Conservation (phyloP, 1,140 invertebrate species). For the Drosophila funebris region DNA sequence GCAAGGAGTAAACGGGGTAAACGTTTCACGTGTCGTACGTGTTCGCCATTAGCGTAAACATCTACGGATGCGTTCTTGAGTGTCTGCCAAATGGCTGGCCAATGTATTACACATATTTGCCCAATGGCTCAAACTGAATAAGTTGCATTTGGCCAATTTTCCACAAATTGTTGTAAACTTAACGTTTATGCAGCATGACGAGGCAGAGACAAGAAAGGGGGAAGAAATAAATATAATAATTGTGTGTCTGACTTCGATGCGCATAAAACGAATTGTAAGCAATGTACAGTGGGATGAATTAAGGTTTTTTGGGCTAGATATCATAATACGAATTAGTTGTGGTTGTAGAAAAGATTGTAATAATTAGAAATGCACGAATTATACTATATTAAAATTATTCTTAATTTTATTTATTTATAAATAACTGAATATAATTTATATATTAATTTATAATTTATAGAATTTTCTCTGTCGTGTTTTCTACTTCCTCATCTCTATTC, state of each 20-base stretch:
- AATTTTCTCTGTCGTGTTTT: too few relatives aligned
- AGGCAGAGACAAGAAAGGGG: not conserved
- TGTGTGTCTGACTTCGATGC: not conserved
- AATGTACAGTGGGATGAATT: slow-evolving; percentile 5
- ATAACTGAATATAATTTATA: too few relatives aligned
- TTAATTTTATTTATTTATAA: too few relatives aligned
- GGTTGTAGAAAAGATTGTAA: too few relatives aligned
- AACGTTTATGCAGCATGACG: slow-evolving; percentile 5
- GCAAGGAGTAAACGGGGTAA: not conserved
- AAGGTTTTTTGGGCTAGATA: not conserved
- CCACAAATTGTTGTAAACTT: slow-evolving; percentile 35
- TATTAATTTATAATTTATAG: too few relatives aligned
- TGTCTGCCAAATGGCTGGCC: slow-evolving; percentile 57
- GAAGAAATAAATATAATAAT: slow-evolving; percentile 14
- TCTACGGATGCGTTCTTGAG: slow-evolving; percentile 63
- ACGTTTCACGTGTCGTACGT: slow-evolving; percentile 63
- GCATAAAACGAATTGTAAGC: slow-evolving; percentile 5
- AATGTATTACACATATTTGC: slow-evolving; percentile 21
- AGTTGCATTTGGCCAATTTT: slow-evolving; percentile 56
- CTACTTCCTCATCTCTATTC: too few relatives aligned
- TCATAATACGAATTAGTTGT: too few relatives aligned
- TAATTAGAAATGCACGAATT: too few relatives aligned
- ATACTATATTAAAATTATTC: too few relatives aligned
- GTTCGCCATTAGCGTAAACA: slow-evolving; percentile 70
- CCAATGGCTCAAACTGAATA: slow-evolving; percentile 53